Base-by-base conservation (phyloP, 2,888 invertebrate species). In the Euclidia mi region DNA sequence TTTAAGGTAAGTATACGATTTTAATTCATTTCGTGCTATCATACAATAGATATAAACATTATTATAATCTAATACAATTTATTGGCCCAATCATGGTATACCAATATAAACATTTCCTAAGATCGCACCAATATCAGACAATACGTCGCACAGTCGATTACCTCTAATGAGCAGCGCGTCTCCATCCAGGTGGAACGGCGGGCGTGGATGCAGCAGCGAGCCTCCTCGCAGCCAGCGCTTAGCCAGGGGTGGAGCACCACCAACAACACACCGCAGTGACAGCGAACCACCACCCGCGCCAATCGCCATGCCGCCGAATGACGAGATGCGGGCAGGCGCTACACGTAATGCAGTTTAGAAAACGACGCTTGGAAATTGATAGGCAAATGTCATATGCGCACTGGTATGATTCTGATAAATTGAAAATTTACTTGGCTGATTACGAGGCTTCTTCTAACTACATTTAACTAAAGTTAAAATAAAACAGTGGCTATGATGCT, bases 321-420 rank as follows among this genome's bases (percentile, higher is more conserved):
- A 98, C 0, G 98, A 97, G 57, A 98, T 98, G 60, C 97, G 95
- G 1, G 98, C 98, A 32, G 98, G 97, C 34, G 97, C 98, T 97
- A 28, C 4, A 45, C 3, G 31, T 41, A 40, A 45, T 29, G 28
- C n/a, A n/a, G 0, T 41, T 50, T 42, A 0, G 2, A 2, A 18
- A n/a, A 37, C n/a, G 1, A 10, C 32, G 11, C n/a, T n/a, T n/a
- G n/a, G n/a, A n/a, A n/a, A n/a, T n/a, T n/a, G n/a, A n/a, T n/a
- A n/a, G n/a, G n/a, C n/a, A n/a, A n/a, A n/a, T n/a, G n/a, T n/a
- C n/a, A n/a, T n/a, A n/a, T n/a, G n/a, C n/a, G n/a, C n/a, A n/a
- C n/a, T n/a, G n/a, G n/a, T n/a, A n/a, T n/a, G n/a, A n/a, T n/a
- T n/a, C n/a, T n/a, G n/a, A n/a, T n/a, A n/a, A n/a, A n/a, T n/a